A percentile compares a stretch with the other conserved stretches of the same genome.
Evolutionary conservation across 35 echinoderm and acorn worm genomes (phyloP).

Genomic region (Ophioderma brevispina): DNA sequence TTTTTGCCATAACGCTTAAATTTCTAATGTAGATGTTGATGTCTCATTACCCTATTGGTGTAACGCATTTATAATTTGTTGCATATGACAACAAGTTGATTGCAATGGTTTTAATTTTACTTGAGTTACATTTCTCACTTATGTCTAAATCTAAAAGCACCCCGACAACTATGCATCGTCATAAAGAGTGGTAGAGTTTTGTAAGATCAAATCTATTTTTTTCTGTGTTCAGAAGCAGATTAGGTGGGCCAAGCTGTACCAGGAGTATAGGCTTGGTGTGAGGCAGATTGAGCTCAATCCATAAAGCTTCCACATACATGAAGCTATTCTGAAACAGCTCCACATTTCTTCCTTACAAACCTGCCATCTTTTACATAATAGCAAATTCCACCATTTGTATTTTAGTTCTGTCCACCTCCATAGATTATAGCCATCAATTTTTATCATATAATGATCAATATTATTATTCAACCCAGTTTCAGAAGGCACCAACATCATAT

Average conservation of each 20-base stretch:
- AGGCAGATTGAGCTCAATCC: conserved; percentile 9
- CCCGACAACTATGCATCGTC: not conserved
- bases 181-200: conserved; percentile 7
- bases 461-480: conserved; percentile 20
- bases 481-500: conserved; percentile 7
- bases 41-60: no score
- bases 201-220: conserved; percentile 21
- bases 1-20: no score
- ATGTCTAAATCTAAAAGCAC: conserved; percentile 12
- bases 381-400: conserved; percentile 7
- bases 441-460: not conserved
- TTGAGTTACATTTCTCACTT: no score
- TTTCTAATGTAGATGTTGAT: no score
- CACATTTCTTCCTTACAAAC: not conserved
- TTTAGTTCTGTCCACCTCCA: conserved; percentile 2
- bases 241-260: conserved; percentile 16
- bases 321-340: not conserved
- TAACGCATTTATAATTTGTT: no score
- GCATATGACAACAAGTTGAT: no score
- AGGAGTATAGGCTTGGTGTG: conserved; percentile 13
- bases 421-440: conserved; percentile 6
- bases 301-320: conserved; percentile 12
- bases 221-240: not conserved
- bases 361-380: conserved; percentile 18
- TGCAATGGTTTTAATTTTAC: no score